Evolutionary conservation across 2,113 vertebrate species (phyloP).

Genomic region (Coryphaenoides rupestris): DNA sequence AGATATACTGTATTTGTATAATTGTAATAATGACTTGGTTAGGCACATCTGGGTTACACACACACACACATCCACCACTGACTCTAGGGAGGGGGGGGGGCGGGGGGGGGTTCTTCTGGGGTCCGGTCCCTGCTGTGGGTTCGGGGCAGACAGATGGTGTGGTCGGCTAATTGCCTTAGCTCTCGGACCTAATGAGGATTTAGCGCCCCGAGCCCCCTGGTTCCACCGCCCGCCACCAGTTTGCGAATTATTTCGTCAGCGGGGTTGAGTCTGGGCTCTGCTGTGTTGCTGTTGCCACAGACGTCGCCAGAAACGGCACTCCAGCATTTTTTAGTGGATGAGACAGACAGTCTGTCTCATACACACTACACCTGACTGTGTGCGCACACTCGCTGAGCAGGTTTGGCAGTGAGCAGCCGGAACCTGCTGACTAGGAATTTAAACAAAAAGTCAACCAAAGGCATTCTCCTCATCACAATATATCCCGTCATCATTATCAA

Average conservation of each 20-base stretch:
- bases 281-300: background rate
- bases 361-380: background rate
- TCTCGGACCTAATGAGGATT: constrained; percentile 45
- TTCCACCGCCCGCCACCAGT: background rate
- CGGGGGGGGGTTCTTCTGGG: too few species aligned
- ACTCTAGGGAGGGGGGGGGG: too few species aligned
- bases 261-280: background rate
- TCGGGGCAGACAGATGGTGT: constrained; percentile 34
- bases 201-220: constrained; percentile 23
- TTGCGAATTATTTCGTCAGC: constrained; percentile 9
- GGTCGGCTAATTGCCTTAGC: constrained; percentile 34
- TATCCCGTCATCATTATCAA: too few species aligned
- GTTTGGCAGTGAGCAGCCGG: background rate
- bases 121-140: too few species aligned
- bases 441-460: background rate
- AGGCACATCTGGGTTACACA: too few species aligned
- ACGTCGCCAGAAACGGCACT: background rate
- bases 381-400: constrained; percentile 3
- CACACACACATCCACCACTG: too few species aligned
- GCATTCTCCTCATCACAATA: background rate
- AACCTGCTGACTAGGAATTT: background rate
- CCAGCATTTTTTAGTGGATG: background rate
- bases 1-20: too few species aligned
- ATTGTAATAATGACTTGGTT: too few species aligned
- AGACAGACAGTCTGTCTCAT: background rate